Evolutionary conservation across 2,797 vertebrate genomes (phyloP), one percentile per base, ranked within the genome.

Genomic region (Botia almorhae): DNA sequence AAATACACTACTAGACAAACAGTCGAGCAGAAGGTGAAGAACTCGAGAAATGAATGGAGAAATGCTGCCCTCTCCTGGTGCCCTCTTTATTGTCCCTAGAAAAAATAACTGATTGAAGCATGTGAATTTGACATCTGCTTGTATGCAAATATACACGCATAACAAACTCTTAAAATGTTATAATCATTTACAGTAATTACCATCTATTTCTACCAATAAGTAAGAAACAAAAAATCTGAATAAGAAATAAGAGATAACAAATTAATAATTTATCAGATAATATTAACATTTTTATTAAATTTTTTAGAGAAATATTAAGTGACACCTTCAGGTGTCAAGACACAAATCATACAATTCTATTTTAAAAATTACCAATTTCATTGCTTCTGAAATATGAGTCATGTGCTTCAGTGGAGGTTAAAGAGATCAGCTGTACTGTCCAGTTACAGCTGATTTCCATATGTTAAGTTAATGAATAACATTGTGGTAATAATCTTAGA

Each of bases 31-130:
- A 46, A 53, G 29, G 48, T 74, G 51, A 58, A 82, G 80, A 76
- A 56, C 80, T 43, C 43, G 33, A 19, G 6, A 63, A 33, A 39
- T 63, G n/a, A 19, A 26, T 69, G 74, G 55, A 61, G 65, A 43
- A 76, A 17, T 65, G 19, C 85, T 90, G 89, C 89, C 90, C 83
- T 83, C 91, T 91, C 73, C 81, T 90, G 91, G 50, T 13, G 26
- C 19, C 21, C 4, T 10, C 63, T 39, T 46, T 50, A 60, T 64
- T 7, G 26, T 55, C 16, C 23, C 2, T 69, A 7, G 82, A 12
- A 2, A 26, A 33, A 69, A 13, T 26, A 26, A 26, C 23, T 26
- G 23, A 26, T 26, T 26, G 23, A 26, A 26, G 23, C 23, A 26
- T 46, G 1, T 46, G 10, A 8, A 11, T 43, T 46, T 46, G 8